Percentiles rank a stretch among this genome's conserved stretches.
Conservation (phyloP, 2,113 vertebrate species). For the Rhinoptilus africanus region DNA sequence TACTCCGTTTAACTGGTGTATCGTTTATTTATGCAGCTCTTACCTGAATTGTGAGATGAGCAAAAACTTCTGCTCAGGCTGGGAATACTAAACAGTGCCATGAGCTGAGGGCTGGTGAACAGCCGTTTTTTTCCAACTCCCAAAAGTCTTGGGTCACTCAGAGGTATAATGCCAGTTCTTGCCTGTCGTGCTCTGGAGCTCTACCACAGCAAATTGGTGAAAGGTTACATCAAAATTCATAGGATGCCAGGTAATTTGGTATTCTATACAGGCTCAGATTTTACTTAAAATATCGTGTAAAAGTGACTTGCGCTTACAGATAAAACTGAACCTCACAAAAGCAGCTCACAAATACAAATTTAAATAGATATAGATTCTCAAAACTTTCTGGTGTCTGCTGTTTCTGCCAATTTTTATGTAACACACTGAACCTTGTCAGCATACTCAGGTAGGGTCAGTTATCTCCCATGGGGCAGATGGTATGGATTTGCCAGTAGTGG, state of each 20-base stretch:
- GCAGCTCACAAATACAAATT: neutral
- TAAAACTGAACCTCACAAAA: neutral
- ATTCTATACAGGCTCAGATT: neutral
- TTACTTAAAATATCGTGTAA: neutral
- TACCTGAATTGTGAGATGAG: neutral
- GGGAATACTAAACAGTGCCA: neutral
- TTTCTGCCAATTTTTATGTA: neutral
- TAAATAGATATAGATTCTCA: neutral
- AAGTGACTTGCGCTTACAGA: neutral
- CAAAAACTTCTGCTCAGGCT: neutral
- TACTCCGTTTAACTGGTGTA: fast-evolving
- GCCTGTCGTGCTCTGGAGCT: fast-evolving
- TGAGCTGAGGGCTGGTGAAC: neutral
- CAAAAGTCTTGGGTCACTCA: neutral
- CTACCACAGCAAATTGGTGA: neutral
- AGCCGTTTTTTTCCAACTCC: neutral
- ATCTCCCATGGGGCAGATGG: neutral
- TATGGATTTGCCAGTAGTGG: neutral
- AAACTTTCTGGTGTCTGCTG: neutral
- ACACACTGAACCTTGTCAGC: neutral
- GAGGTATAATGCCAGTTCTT: neutral
- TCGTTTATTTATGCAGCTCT: neutral
- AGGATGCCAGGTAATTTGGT: neutral
- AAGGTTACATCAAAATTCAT: neutral
- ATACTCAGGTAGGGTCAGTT: neutral